Conservation (phyloP, 2,797 vertebrate genomes). For the Schizopygopsis pylzovi region DNA sequence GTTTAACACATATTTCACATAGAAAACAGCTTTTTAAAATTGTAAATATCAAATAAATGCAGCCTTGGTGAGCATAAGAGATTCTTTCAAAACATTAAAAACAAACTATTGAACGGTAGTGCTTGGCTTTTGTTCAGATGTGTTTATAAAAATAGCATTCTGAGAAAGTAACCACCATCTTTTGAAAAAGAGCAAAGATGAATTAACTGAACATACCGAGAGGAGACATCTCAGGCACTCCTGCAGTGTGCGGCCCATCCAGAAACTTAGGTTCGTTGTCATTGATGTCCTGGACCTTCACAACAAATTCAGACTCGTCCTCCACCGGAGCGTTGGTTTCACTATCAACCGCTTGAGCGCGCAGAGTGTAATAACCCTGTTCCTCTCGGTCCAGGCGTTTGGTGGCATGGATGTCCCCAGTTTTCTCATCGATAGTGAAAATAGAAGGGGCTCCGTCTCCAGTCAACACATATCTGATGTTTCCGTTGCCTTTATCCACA, state of each 20-base stretch:
- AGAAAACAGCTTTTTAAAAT: neutral
- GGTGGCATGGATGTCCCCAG: constrained; percentile 95
- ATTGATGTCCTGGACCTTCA: constrained; percentile 98
- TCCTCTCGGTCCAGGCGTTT: constrained; percentile 95
- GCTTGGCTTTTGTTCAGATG: neutral
- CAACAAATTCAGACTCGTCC: constrained; percentile 91
- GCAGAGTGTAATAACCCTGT: constrained; percentile 94
- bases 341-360: constrained; percentile 90
- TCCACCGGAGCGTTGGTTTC: constrained; percentile 89
- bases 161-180: neutral
- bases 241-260: constrained; percentile 92
- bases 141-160: neutral
- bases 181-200: neutral
- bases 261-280: constrained; percentile 96
- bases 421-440: constrained; percentile 98
- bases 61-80: neutral
- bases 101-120: neutral
- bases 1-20: neutral
- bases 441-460: constrained; percentile 95
- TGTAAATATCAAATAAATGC: neutral
- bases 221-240: constrained; percentile 95
- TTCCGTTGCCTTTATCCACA: constrained; percentile 94
- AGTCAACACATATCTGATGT: constrained; percentile 94
- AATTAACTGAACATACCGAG: constrained; percentile 82
- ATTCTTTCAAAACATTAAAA: neutral